Percentiles rank a stretch among this genome's conserved stretches.
phyloP scores from a whole-genome alignment of 2,113 vertebrate genomes.

The Chauna torquata region DNA sequence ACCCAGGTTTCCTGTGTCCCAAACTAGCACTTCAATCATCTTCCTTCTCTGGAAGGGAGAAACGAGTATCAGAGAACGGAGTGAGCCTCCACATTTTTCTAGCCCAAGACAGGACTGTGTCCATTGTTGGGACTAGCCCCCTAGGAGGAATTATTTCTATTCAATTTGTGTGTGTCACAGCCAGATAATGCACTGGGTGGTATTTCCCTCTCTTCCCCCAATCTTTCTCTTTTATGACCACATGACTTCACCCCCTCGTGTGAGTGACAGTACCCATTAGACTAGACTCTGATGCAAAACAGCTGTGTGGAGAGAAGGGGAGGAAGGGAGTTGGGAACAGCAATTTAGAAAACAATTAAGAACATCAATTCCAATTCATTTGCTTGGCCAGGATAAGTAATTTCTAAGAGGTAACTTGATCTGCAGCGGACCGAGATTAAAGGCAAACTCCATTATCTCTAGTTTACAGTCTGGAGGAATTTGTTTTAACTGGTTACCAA shows the following conservation, averaged over 20 bases:
- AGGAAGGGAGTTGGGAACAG: conserved; percentile 73
- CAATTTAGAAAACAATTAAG: conserved; percentile 87
- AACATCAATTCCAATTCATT: conserved; percentile 83
- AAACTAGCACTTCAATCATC: conserved; percentile 32
- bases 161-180: conserved; percentile 74
- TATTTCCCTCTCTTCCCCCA: conserved; percentile 70
- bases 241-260: conserved; percentile 80
- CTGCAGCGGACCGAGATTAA: conserved; percentile 63
- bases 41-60: conserved; percentile 22
- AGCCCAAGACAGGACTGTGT: conserved; percentile 43
- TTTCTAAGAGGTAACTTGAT: conserved; percentile 79
- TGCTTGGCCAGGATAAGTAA: conserved; percentile 76
- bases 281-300: conserved; percentile 78
- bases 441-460: conserved; percentile 67
- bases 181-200: conserved; percentile 73
- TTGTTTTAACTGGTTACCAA: conserved; percentile 61
- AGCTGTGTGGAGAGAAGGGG: conserved; percentile 72
- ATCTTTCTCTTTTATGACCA: conserved; percentile 75
- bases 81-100: conserved; percentile 37
- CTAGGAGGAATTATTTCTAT: conserved; percentile 71
- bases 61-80: background rate
- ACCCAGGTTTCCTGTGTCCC: conserved; percentile 39
- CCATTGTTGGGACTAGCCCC: conserved; percentile 63
- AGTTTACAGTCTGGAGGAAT: conserved; percentile 62
- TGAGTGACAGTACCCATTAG: conserved; percentile 80